A percentile compares a stretch with the other conserved stretches of the same genome.
These are phyloP conservation scores for Heteromyza rotundicornis DNA, from an alignment of 2,888 invertebrate genomes.

Conservation along the genomic window DNA sequence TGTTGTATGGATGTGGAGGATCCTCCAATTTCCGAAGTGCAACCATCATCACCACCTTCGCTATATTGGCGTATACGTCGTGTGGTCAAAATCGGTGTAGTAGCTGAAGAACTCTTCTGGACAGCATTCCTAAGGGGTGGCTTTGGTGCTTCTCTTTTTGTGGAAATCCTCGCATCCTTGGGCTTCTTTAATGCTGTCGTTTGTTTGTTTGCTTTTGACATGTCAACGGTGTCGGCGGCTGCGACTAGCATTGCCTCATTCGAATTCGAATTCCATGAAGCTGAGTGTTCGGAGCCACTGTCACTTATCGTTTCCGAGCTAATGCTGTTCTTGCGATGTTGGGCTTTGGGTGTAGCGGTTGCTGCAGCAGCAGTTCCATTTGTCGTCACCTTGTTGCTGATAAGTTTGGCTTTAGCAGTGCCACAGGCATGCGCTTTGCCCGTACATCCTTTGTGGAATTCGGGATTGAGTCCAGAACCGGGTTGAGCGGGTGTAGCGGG, in stretches of 20 bases:
- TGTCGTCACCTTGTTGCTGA: constrained; percentile 29
- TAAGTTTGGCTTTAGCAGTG: constrained; percentile 51
- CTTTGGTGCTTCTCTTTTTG: not conserved
- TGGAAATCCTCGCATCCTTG: constrained; percentile 2
- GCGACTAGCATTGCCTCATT: not conserved
- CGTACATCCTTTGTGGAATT: constrained; percentile 73
- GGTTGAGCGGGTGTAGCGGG: constrained; percentile 54
- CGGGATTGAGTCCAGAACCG: constrained; percentile 58
- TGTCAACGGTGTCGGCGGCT: constrained; percentile 11
- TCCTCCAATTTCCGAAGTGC: constrained; percentile 28
- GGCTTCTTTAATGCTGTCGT: constrained; percentile 16
- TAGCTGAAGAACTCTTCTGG: not conserved
- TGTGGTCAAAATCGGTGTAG: not conserved
- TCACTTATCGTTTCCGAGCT: constrained; percentile 62
- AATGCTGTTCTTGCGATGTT: constrained; percentile 59
- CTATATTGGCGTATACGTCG: constrained; percentile 32
- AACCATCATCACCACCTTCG: constrained; percentile 35
- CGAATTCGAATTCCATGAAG: constrained; percentile 34
- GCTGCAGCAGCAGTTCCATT: constrained; percentile 30
- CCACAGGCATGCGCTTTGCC: constrained; percentile 80
- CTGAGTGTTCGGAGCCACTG: constrained; percentile 60
- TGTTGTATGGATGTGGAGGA: constrained; percentile 12
- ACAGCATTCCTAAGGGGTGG: not conserved
- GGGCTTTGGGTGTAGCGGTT: constrained; percentile 12
- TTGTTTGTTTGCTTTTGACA: constrained; percentile 24